Base-by-base conservation (phyloP, 35 echinoderm and acorn worm genomes). In the Lytechinus variegatus region DNA sequence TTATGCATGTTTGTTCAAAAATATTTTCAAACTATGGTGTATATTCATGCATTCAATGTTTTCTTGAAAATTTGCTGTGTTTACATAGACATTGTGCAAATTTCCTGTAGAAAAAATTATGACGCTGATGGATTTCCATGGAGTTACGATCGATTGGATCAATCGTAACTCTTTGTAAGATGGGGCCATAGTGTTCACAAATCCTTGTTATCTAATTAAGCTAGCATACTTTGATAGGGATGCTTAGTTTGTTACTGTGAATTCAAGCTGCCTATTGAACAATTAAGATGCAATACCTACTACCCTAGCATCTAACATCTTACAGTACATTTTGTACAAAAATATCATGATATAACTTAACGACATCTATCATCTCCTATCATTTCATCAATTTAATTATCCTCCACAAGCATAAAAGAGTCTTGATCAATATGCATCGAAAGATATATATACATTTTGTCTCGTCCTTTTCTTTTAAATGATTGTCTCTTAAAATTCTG, bases 401-500 rank as follows among this genome's bases (percentile, higher is more conserved):
- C 66, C 66, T 79, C 21, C 66, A 27, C 66, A n/a, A 79, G 66
- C 66, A 79, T 79, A 19, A n/a, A 4, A 79, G 19, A 5, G 7
- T 79, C 66, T 79, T 16, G n/a, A 79, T 79, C 66, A 79, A 44
- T 44, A 44, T 24, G 19, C 2, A 79, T n/a, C 3, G 8, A 79
- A 24, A 24, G n/a, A 79, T 24, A 79, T 79, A 72, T 72, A 24
- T 24, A 79, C 66, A 79, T n/a, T 79, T 79, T n/a, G 66, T 79
- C 19, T 79, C 66, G n/a, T n/a, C 66, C 8, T 19, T 79, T 79
- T 79, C 66, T 79, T 79, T 79, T 24, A 58, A 79, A 79, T 54
- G 88, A 90, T 54, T 90, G 28, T 90, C 88, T 90, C 88, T 90
- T 90, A 14, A 90, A 33, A 90, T 12, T 90, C 52, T 90, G 88